These are phyloP conservation scores for Capreolus pygargus DNA, from an alignment of 2,113 vertebrate genomes.

Conservation along the genomic window DNA sequence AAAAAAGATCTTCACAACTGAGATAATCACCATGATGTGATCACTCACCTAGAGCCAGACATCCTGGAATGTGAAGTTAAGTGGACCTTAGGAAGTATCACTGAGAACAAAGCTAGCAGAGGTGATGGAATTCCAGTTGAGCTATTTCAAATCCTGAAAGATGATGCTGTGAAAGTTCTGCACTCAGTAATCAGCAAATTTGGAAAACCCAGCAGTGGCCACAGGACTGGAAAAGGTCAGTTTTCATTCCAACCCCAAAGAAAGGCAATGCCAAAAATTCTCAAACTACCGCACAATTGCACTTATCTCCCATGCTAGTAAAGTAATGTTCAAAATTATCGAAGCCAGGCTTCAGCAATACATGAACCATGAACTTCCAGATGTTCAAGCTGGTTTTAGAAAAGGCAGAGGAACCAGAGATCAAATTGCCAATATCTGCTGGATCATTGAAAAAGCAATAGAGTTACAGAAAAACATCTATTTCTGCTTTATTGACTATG, in stretches of 20 bases:
- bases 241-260: background rate
- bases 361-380: rapidly evolving
- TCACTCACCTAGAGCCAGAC: background rate
- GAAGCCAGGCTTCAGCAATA: background rate
- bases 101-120: background rate
- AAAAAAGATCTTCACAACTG: background rate
- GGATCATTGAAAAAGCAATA: background rate
- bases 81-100: background rate
- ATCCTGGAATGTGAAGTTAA: background rate
- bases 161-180: background rate
- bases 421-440: background rate
- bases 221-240: background rate
- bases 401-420: background rate
- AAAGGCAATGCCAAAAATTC: background rate
- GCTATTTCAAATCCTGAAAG: background rate
- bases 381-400: background rate
- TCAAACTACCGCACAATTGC: rapidly evolving
- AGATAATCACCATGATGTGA: background rate
- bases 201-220: background rate
- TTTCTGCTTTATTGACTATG: background rate
- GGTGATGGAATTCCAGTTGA: background rate
- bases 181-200: background rate
- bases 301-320: background rate
- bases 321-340: background rate
- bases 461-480: background rate